phyloP scores from a whole-genome alignment of 2,797 vertebrate species.

The Cuculus canorus region DNA sequence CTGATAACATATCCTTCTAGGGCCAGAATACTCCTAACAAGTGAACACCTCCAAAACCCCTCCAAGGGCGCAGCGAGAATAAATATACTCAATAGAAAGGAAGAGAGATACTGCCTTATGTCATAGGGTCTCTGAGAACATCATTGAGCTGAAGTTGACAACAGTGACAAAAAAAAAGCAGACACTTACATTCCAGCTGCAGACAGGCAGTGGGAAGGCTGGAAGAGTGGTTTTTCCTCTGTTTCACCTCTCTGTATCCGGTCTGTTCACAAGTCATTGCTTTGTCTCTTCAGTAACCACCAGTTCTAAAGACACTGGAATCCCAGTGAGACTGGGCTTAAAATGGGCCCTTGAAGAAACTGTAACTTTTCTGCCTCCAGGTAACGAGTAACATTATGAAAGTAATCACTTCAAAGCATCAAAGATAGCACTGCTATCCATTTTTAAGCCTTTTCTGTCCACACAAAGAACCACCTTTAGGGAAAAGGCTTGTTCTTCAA shows the following conservation, averaged over 20 bases:
- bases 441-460: not conserved
- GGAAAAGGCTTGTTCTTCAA: not conserved
- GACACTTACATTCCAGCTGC: not conserved
- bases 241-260: not conserved
- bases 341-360: not conserved
- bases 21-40: not conserved
- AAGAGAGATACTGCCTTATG: not conserved
- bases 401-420: not conserved
- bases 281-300: too few species aligned
- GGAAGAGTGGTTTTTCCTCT: not conserved
- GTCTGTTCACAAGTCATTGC: not conserved
- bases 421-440: not conserved
- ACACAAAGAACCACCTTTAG: not conserved
- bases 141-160: not conserved
- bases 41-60: not conserved
- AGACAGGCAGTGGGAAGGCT: not conserved
- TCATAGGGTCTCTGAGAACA: not conserved
- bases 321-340: not conserved
- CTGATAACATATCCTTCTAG: not conserved
- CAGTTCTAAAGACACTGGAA: not conserved
- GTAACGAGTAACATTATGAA: not conserved
- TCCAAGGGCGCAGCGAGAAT: not conserved
- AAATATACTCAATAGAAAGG: not conserved
- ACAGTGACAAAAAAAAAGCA: not conserved
- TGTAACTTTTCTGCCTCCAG: not conserved